Evolutionary conservation across 2,113 vertebrate genomes (phyloP).

Genomic region (Donacobius atricapilla): DNA sequence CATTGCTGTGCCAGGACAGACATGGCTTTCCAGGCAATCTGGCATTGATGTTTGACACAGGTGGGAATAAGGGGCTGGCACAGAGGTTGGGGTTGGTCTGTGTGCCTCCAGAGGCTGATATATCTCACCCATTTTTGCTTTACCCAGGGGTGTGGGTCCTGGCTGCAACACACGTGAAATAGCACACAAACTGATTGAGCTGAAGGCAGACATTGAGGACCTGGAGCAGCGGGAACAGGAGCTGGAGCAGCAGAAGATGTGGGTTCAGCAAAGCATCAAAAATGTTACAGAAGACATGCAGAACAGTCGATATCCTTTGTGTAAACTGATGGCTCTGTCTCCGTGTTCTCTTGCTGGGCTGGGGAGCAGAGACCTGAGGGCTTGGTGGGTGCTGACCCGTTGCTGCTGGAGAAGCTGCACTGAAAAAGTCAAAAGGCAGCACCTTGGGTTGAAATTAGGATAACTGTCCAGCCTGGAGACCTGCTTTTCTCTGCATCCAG

Average conservation of each 20-base stretch:
- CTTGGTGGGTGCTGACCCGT: neutral
- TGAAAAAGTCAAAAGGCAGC: neutral
- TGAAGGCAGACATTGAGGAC: constrained; percentile 95
- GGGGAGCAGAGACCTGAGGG: neutral
- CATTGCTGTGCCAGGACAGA: neutral
- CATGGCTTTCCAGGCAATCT: neutral
- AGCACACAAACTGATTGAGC: constrained; percentile 93
- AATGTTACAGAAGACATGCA: constrained; percentile 96
- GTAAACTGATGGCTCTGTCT: neutral
- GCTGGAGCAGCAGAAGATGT: constrained; percentile 95
- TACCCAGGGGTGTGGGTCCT: constrained; percentile 89
- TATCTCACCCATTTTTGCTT: neutral
- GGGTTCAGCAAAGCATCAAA: constrained; percentile 98
- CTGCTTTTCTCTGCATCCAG: neutral
- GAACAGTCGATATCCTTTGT: constrained; percentile 96
- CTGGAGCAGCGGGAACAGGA: constrained; percentile 90
- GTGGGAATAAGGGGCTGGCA: neutral
- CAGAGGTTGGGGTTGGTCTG: neutral
- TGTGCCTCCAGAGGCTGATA: neutral
- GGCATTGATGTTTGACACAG: neutral
- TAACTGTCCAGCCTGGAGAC: neutral
- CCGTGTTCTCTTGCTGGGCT: accelerated
- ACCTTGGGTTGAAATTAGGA: neutral
- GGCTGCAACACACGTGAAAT: constrained; percentile 98
- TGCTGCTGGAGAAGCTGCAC: neutral